Base-by-base conservation (phyloP, 1,140 invertebrate genomes). In the Ceratosolen solmsi region DNA sequence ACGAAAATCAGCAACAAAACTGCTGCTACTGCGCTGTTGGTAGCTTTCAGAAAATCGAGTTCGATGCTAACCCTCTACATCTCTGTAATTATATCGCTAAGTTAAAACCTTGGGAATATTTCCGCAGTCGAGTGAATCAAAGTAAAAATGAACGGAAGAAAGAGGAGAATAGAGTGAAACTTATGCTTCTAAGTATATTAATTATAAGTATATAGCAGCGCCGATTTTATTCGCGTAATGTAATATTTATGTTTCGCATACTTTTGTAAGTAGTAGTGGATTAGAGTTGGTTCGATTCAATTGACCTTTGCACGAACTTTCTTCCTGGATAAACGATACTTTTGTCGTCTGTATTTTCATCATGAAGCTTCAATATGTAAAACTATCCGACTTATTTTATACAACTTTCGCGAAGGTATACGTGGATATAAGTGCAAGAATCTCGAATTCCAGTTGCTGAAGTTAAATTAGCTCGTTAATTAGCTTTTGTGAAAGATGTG, bases 401-500 rank as follows among this genome's bases (percentile, higher is more conserved):
- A 20, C 22, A 70, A 41, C 65, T 9, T 70, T 41, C 27, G 22
- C n/a, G 8, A 7, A 25, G 5, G 4, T 33, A 20, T n/a, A 30
- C 27, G 17, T 27, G 1, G 30, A 0, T 63, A 5, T 30, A n/a
- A 41, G 38, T 27, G 7, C 11, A 72, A 17, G 41, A 51, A 72
- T 1, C 38, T 72, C 13, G 25, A 20, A 15, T 33, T 25, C 20
- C 15, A 15, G 86, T 85, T 85, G 84, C 87, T 86, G 82, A 88
- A 89, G 89, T 89, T 89, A 88, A 89, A 89, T 89, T 89, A 86
- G 81, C 82, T 89, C 80, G 84, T 85, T 88, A 89, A 89, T 89
- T 89, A 89, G 89, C 88, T 88, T 89, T 84, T 80, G 84, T 22
- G 8, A 76, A 84, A 80, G 86, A 82, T 86, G 84, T 79, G 63